These are phyloP conservation scores for Dugesia japonica DNA, from an alignment of 2,888 invertebrate species.

Conservation along the genomic window DNA sequence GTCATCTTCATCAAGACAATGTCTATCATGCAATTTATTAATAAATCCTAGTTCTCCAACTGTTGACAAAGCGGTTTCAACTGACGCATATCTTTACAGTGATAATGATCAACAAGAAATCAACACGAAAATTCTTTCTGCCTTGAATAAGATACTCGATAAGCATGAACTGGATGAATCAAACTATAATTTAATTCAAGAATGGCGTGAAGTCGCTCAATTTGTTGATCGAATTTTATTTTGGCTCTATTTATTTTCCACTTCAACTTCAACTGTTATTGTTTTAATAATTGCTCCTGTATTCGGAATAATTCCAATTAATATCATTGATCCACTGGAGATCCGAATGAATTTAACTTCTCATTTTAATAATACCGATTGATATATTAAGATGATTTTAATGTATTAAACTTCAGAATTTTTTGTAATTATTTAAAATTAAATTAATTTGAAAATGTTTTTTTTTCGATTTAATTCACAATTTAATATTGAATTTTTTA, in stretches of 20 bases:
- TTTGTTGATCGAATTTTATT: constrained; percentile 52
- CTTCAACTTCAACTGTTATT: constrained; percentile 49
- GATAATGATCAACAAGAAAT: constrained; percentile 36
- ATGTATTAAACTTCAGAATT: too few relatives aligned
- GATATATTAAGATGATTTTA: too few relatives aligned
- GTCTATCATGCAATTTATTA: not conserved
- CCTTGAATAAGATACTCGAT: constrained; percentile 48
- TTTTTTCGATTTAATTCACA: too few relatives aligned
- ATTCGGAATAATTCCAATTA: constrained; percentile 32
- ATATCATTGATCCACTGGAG: not conserved
- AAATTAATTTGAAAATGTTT: too few relatives aligned
- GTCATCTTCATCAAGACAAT: not conserved
- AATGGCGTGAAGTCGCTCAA: constrained; percentile 52
- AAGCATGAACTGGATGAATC: constrained; percentile 48
- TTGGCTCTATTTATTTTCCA: constrained; percentile 51
- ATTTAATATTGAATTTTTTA: too few relatives aligned
- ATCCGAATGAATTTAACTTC: not conserved
- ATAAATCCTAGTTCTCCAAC: not conserved
- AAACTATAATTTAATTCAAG: constrained; percentile 49
- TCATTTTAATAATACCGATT: not conserved
- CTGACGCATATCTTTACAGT: not conserved
- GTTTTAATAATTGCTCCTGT: constrained; percentile 51
- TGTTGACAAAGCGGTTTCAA: not conserved
- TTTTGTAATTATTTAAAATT: too few relatives aligned
- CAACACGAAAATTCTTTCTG: constrained; percentile 49